phyloP scores from a whole-genome alignment of 2,113 vertebrate genomes.

The Hippocampus zosterae region DNA sequence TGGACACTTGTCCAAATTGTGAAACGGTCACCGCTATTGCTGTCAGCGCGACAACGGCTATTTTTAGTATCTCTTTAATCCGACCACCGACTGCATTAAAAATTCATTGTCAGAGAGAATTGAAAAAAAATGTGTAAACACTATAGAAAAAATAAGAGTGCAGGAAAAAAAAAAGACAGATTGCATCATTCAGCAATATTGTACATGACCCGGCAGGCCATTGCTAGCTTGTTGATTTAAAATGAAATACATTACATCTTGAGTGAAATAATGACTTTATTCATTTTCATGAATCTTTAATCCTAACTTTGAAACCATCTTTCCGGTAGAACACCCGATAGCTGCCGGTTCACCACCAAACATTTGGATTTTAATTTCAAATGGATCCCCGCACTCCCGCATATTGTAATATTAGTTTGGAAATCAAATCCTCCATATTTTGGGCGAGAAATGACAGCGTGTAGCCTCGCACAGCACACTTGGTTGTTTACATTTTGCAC shows the following conservation, averaged over 20 bases:
- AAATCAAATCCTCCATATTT: too few relatives aligned
- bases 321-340: neutral
- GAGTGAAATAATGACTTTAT: neutral
- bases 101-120: too few relatives aligned
- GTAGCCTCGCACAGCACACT: too few relatives aligned
- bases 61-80: too few relatives aligned
- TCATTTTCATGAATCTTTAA: neutral
- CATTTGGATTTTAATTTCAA: conserved; percentile 11
- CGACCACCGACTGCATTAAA: too few relatives aligned
- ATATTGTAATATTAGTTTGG: neutral
- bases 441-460: too few relatives aligned
- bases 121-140: too few relatives aligned
- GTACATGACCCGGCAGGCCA: neutral
- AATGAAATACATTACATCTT: neutral
- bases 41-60: too few relatives aligned
- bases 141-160: too few relatives aligned
- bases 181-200: neutral
- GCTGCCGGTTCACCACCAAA: conserved; percentile 8
- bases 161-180: neutral
- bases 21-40: too few relatives aligned
- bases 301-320: neutral
- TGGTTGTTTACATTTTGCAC: too few relatives aligned
- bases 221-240: neutral
- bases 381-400: conserved; percentile 5
- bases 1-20: too few relatives aligned